Percentiles rank a stretch among this genome's conserved stretches.
phyloP scores from a whole-genome alignment of 2,797 vertebrate species.

The Onychomys torridus region DNA sequence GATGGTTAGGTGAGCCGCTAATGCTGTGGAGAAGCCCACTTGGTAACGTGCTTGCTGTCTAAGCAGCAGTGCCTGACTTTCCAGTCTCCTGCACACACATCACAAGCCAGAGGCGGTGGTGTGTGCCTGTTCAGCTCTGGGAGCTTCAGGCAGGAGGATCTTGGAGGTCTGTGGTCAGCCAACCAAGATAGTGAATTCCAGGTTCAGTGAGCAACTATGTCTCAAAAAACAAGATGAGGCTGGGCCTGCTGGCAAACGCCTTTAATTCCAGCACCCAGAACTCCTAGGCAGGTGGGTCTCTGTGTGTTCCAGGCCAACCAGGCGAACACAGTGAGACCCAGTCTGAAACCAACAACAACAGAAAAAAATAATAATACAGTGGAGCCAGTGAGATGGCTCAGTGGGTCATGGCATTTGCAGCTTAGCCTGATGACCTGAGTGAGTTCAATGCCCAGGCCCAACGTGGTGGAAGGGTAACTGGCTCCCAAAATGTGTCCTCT shows the following conservation, averaged over 20 bases:
- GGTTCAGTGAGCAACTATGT: neutral
- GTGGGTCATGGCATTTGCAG: neutral
- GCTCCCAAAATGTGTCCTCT: neutral
- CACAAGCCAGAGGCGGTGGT: neutral
- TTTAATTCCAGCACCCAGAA: too few relatives aligned
- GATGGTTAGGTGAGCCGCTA: too few relatives aligned
- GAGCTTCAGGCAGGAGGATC: neutral
- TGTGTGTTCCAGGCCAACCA: neutral
- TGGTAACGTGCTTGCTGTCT: too few relatives aligned
- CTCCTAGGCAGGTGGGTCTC: neutral
- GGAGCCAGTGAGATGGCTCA: too few relatives aligned
- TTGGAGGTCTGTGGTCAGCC: neutral
- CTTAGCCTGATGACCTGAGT: neutral
- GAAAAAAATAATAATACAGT: too few relatives aligned
- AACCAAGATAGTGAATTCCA: neutral
- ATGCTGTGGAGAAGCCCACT: neutral
- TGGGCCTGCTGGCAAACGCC: neutral
- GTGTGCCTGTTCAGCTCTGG: too few relatives aligned
- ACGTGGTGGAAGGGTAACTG: neutral
- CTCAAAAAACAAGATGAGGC: neutral
- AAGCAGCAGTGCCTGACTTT: neutral
- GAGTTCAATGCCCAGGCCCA: neutral
- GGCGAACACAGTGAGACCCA: neutral
- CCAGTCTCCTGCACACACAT: fast-evolving
- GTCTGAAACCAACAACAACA: neutral